phyloP scores from a whole-genome alignment of 2,888 invertebrate species.

The Sinelater perroti region DNA sequence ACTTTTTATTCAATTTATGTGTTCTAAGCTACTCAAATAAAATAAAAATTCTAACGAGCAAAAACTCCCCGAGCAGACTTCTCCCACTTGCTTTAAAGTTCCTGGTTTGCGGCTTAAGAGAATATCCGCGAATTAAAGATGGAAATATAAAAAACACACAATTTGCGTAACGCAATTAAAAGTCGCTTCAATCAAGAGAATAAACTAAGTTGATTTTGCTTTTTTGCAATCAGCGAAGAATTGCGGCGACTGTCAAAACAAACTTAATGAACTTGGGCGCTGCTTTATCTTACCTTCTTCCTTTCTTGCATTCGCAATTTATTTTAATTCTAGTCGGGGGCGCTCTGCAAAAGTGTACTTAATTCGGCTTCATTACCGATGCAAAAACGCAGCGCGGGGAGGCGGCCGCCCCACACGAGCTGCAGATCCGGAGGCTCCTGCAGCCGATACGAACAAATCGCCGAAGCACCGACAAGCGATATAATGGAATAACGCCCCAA shows the following conservation, averaged over 20 bases:
- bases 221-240: slow-evolving; percentile 59
- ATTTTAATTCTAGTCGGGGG: slow-evolving; percentile 35
- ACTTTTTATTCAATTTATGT: too few species aligned
- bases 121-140: slow-evolving; percentile 41
- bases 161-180: slow-evolving; percentile 58
- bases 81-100: too few species aligned
- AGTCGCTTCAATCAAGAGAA: slow-evolving; percentile 58
- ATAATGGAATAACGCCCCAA: slow-evolving; percentile 10
- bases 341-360: slow-evolving; percentile 34
- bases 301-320: slow-evolving; percentile 37
- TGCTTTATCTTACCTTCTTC: slow-evolving; percentile 44
- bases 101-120: slow-evolving; percentile 29
- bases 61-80: slow-evolving; percentile 32
- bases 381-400: slow-evolving; percentile 18
- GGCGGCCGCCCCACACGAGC: not conserved
- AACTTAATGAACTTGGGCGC: slow-evolving; percentile 47
- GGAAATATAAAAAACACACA: slow-evolving; percentile 52
- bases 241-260: slow-evolving; percentile 47
- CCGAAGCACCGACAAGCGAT: slow-evolving; percentile 6
- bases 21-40: too few species aligned
- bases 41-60: slow-evolving; percentile 17
- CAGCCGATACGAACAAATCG: slow-evolving; percentile 8
- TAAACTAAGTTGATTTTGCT: slow-evolving; percentile 52
- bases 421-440: not conserved
- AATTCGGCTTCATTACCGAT: slow-evolving; percentile 34